These are phyloP conservation scores for Tiaroga cobitis DNA, from an alignment of 2,797 vertebrate species.

Conservation along the genomic window DNA sequence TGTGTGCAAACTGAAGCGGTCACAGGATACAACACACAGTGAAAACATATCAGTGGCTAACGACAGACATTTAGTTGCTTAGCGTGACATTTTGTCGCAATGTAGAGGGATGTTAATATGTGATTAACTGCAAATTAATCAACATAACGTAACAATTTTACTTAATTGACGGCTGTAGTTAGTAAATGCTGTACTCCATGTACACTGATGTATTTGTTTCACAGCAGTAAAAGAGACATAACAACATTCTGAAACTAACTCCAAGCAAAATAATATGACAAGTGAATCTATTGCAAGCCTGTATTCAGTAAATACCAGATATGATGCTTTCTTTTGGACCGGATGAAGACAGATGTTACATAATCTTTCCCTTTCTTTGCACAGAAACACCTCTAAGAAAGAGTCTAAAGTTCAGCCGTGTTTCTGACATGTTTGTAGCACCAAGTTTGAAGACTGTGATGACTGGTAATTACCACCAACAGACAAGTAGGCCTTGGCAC, in stretches of 20 bases:
- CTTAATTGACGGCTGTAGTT: neutral
- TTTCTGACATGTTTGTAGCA: constrained; percentile 46
- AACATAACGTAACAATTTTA: neutral
- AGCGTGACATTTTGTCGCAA: neutral
- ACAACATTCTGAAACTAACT: neutral
- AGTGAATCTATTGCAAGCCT: neutral
- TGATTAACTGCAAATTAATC: neutral
- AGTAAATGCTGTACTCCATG: neutral
- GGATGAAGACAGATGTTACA: constrained; percentile 14
- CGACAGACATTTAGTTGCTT: neutral
- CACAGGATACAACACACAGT: neutral
- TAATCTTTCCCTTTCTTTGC: neutral
- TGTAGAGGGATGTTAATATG: neutral
- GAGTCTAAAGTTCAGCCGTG: constrained; percentile 18
- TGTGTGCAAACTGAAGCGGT: constrained; percentile 1
- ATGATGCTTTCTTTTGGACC: neutral
- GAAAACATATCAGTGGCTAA: neutral
- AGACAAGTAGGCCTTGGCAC: constrained; percentile 87
- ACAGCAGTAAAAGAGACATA: neutral
- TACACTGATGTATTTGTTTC: neutral
- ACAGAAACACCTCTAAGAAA: constrained; percentile 8
- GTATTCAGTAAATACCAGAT: neutral
- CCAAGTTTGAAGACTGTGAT: constrained; percentile 87
- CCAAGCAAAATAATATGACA: constrained; percentile 15
- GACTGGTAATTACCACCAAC: constrained; percentile 88